Evolutionary conservation across 2,797 vertebrate species (phyloP).

Genomic region (Pangasius mekongensis): DNA sequence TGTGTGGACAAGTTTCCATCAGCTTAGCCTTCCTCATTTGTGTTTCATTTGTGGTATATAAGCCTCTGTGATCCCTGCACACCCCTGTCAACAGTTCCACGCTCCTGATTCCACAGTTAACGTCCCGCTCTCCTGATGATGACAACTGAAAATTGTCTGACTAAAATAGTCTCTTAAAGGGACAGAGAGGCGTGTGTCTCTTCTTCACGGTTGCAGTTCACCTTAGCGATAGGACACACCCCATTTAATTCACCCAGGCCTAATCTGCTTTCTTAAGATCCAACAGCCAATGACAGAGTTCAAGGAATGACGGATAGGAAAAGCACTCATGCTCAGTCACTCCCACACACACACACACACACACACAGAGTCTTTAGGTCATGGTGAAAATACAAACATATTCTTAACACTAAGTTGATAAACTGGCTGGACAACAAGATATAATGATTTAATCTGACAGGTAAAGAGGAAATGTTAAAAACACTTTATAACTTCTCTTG

Average conservation of each 20-base stretch:
- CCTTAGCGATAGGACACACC: conserved; percentile 24
- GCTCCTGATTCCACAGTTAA: conserved; percentile 68
- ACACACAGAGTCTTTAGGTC: not conserved
- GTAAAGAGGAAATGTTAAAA: not conserved
- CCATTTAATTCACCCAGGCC: conserved; percentile 34
- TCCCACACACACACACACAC: not conserved
- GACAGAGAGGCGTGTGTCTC: conserved; percentile 42
- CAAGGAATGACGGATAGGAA: conserved; percentile 34
- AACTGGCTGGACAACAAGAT: not conserved
- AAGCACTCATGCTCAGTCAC: not conserved
- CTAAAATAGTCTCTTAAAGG: conserved; percentile 77
- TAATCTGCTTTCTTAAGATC: conserved; percentile 76
- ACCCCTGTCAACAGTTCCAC: conserved; percentile 73
- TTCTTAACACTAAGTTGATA: not conserved
- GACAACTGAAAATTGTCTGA: conserved; percentile 55
- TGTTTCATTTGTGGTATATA: conserved; percentile 76
- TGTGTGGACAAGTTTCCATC: conserved; percentile 24
- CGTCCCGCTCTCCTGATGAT: conserved; percentile 59
- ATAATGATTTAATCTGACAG: not conserved
- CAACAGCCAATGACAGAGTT: conserved; percentile 68
- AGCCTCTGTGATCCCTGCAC: conserved; percentile 71
- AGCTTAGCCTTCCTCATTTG: conserved; percentile 41
- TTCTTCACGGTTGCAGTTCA: conserved; percentile 5
- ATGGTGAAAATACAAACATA: not conserved
- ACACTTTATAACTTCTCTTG: not conserved